phyloP scores from a whole-genome alignment of 2,888 invertebrate genomes.

The Diloba caeruleocephala region DNA sequence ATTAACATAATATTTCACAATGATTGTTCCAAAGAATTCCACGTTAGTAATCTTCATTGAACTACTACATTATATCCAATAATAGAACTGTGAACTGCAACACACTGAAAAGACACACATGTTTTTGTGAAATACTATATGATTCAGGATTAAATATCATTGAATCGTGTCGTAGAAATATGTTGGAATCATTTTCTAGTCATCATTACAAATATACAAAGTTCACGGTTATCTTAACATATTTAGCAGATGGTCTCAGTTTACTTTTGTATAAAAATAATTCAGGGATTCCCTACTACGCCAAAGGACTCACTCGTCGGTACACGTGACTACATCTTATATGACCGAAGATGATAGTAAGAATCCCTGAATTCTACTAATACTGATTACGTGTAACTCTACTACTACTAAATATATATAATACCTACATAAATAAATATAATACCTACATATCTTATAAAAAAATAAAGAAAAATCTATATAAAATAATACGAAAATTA shows the following conservation, averaged over 20 bases:
- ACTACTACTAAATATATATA: conserved; percentile 1
- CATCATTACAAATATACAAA: conserved; percentile 22
- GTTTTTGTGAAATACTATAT: not conserved
- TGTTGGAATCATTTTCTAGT: conserved; percentile 31
- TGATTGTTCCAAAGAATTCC: too few relatives aligned
- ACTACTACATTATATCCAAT: too few relatives aligned
- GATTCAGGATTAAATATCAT: not conserved
- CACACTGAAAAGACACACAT: conserved; percentile 10
- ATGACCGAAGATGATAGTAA: not conserved
- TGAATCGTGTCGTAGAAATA: conserved; percentile 12
- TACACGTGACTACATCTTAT: conserved; percentile 17
- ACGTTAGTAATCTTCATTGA: too few relatives aligned
- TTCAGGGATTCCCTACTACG: conserved; percentile 31
- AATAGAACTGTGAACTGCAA: too few relatives aligned
- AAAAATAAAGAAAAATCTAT: too few relatives aligned
- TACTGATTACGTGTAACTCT: conserved; percentile 7
- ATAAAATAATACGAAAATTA: too few relatives aligned
- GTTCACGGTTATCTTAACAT: conserved; percentile 6
- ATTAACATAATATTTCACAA: conserved; percentile 3
- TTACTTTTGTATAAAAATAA: conserved; percentile 36
- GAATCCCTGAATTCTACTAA: not conserved
- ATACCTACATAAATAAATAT: not conserved
- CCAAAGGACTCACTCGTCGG: conserved; percentile 5
- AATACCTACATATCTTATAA: not conserved
- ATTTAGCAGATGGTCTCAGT: conserved; percentile 15